Percentiles rank a stretch among this genome's conserved stretches.
phyloP scores from a whole-genome alignment of 1,140 invertebrate genomes.

The Sinella curviseta region DNA sequence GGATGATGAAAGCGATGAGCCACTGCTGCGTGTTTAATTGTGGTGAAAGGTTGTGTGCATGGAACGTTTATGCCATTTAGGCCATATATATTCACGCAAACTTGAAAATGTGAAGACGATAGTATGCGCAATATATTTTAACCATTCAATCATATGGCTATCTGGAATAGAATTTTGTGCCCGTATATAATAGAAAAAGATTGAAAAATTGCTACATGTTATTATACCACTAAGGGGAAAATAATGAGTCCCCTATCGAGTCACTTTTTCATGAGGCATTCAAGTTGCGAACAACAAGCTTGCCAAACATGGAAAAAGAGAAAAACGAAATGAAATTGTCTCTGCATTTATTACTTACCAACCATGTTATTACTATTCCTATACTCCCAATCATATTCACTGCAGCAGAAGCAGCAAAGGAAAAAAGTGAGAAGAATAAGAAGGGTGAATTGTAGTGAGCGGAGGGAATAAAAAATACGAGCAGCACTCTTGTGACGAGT shows the following conservation, averaged over 20 bases:
- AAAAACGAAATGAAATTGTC: neutral
- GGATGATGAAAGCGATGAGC: too few relatives aligned
- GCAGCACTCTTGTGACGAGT: neutral
- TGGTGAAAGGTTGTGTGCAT: neutral
- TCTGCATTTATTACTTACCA: too few relatives aligned
- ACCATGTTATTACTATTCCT: neutral
- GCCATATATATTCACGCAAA: too few relatives aligned
- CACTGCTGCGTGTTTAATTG: neutral
- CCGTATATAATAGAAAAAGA: too few relatives aligned
- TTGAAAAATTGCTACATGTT: neutral
- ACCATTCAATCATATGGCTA: too few relatives aligned
- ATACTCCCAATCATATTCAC: neutral
- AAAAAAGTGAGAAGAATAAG: neutral
- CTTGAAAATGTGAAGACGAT: too few relatives aligned
- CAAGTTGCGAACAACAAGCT: neutral
- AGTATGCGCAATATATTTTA: too few relatives aligned
- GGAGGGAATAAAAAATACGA: neutral
- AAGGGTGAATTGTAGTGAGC: neutral
- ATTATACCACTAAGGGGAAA: neutral
- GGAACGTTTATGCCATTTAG: too few relatives aligned
- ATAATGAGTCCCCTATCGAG: neutral
- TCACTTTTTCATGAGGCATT: neutral
- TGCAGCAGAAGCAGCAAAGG: neutral
- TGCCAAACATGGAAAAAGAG: neutral
- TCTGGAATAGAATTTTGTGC: too few relatives aligned